Evolutionary conservation across 2,888 invertebrate genomes (phyloP).

Genomic region (Sphaeridia pumilis): DNA sequence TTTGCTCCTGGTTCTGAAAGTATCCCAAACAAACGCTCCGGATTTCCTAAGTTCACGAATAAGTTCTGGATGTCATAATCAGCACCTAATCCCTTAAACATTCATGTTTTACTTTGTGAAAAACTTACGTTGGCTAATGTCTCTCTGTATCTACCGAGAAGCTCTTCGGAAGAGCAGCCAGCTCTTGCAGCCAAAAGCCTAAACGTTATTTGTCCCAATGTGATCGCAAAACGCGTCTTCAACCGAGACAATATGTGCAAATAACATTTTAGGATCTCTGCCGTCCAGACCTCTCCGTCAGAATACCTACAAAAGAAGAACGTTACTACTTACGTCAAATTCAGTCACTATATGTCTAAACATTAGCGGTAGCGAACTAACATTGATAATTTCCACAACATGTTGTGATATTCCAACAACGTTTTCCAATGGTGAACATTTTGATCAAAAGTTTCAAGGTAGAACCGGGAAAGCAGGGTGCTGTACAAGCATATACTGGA

Average conservation of each 20-base stretch:
- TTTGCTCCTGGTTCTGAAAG: too few species aligned
- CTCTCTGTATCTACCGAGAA: conserved; percentile 1
- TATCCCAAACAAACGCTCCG: not conserved
- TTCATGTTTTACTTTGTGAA: not conserved
- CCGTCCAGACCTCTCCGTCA: conserved; percentile 4
- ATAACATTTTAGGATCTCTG: conserved; percentile 4
- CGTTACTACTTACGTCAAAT: not conserved
- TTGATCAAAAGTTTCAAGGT: not conserved
- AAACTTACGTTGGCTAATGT: conserved; percentile 2
- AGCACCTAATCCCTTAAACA: not conserved
- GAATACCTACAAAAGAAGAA: conserved; percentile 3
- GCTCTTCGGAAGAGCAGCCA: conserved; percentile 6
- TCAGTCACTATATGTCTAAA: not conserved
- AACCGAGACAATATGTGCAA: conserved; percentile 7
- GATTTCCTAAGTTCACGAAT: not conserved
- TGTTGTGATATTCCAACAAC: not conserved
- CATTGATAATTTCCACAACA: conserved; percentile 5
- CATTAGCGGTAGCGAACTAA: not conserved
- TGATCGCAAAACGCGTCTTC: not conserved
- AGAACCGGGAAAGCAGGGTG: not conserved
- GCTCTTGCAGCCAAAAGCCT: conserved; percentile 4
- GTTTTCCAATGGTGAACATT: not conserved
- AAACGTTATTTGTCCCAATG: conserved; percentile 2
- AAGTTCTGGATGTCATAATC: too few species aligned
- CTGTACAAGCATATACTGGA: not conserved